Percentiles rank a stretch among this genome's conserved stretches.
Conservation (phyloP, 37 sponge, comb jelly and placozoan species). For the Lycopodina hypogea region DNA sequence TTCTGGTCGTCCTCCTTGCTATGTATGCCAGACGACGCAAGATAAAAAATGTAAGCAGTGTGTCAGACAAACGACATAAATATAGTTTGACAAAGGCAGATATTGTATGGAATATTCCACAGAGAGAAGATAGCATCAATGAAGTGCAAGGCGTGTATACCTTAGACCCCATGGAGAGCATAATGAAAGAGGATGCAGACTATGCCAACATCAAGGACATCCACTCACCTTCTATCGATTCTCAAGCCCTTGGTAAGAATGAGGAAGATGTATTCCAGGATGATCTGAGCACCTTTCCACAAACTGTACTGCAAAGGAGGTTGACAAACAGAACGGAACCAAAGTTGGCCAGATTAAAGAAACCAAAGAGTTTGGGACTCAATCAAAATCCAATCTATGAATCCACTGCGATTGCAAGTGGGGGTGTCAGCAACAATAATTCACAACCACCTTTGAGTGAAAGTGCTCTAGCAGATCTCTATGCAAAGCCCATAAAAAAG, state of each 20-base stretch:
- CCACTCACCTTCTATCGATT: neutral
- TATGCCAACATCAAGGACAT: neutral
- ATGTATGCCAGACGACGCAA: neutral
- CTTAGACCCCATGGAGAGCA: too few relatives aligned
- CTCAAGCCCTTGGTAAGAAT: neutral
- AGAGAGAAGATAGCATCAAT: neutral
- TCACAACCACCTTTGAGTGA: neutral
- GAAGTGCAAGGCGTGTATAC: too few relatives aligned
- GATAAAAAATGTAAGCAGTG: neutral
- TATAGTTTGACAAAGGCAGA: conserved; percentile 9
- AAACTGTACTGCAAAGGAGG: too few relatives aligned
- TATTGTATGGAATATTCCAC: conserved; percentile 25
- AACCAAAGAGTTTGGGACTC: neutral
- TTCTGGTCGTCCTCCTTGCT: neutral
- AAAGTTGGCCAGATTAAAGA: conserved; percentile 16
- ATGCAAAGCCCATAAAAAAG: conserved; percentile 1
- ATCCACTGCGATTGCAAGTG: neutral
- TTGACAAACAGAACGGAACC: conserved; percentile 6
- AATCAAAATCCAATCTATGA: conserved; percentile 19
- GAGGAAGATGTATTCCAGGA: too few relatives aligned
- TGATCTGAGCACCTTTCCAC: too few relatives aligned
- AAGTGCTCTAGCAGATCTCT: neutral
- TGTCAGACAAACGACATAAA: too few relatives aligned
- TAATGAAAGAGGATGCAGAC: too few relatives aligned
- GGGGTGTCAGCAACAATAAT: neutral